Conservation (phyloP, 2,888 invertebrate genomes). For the Dyspetes luteomarginatus region DNA sequence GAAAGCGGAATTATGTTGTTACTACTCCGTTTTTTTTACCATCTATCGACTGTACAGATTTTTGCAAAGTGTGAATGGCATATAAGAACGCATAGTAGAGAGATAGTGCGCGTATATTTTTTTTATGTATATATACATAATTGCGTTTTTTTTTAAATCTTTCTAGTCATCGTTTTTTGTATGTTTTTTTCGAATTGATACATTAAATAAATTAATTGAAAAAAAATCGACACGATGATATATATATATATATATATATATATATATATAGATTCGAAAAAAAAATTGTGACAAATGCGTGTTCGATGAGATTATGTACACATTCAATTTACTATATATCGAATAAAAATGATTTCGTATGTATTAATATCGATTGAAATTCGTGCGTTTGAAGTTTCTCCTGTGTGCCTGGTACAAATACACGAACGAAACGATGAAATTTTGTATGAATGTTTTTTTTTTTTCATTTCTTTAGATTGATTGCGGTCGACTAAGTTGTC, state of each 20-base stretch:
- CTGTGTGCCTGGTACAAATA: not conserved
- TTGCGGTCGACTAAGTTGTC: not conserved
- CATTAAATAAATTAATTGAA: constrained; percentile 38
- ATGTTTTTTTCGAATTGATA: not conserved
- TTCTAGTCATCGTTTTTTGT: not conserved
- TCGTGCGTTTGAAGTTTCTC: constrained; percentile 11
- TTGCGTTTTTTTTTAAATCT: not conserved
- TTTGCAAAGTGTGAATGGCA: not conserved
- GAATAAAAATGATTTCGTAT: constrained; percentile 1
- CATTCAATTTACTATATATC: constrained; percentile 58
- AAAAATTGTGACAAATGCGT: constrained; percentile 45
- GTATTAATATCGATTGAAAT: not conserved
- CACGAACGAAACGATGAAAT: not conserved
- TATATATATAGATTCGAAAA: constrained; percentile 44
- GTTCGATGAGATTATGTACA: constrained; percentile 62
- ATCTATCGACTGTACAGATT: not conserved
- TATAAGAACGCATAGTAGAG: no score
- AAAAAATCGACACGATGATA: constrained; percentile 9
- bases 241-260: no score
- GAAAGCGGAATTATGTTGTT: not conserved
- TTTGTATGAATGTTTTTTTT: not conserved
- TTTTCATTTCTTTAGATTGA: no score
- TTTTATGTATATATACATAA: constrained; percentile 32
- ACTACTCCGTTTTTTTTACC: not conserved
- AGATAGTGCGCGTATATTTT: constrained; percentile 42